A percentile compares a stretch with the other conserved stretches of the same genome.
phyloP scores from a whole-genome alignment of 2,888 invertebrate genomes.

The Himalopsyche tibetana region DNA sequence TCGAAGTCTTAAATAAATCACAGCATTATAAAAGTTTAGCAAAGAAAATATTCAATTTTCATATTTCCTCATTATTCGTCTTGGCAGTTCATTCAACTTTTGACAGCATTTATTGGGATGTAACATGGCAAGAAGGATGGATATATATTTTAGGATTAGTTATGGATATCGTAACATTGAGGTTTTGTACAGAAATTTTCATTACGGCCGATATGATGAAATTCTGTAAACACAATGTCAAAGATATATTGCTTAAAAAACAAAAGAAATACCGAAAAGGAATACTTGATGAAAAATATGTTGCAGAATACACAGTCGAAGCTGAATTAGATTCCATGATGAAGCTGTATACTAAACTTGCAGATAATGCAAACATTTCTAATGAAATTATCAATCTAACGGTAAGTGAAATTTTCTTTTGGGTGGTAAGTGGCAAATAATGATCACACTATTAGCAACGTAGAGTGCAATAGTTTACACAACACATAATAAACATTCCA shows the following conservation, averaged over 20 bases:
- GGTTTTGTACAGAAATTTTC: not conserved
- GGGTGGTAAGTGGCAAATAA: not conserved
- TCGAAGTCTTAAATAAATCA: not conserved
- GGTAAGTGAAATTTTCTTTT: not conserved
- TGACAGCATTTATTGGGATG: not conserved
- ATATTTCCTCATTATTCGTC: not conserved
- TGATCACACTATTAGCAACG: not conserved
- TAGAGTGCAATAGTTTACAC: too few relatives aligned
- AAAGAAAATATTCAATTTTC: not conserved
- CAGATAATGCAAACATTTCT: not conserved
- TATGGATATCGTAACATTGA: not conserved
- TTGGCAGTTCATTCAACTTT: not conserved
- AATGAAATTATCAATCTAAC: slow-evolving; percentile 2
- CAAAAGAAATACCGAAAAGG: not conserved
- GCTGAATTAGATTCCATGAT: not conserved
- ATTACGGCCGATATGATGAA: not conserved
- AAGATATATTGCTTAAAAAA: not conserved
- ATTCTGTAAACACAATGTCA: not conserved
- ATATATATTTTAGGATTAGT: not conserved
- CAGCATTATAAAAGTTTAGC: not conserved
- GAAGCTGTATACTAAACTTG: not conserved
- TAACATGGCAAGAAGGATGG: not conserved
- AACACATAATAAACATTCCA: too few relatives aligned
- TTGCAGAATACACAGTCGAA: too few relatives aligned
- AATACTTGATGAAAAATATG: not conserved